phyloP scores from a whole-genome alignment of 1,140 invertebrate genomes.

The Drosophila pallidifrons region DNA sequence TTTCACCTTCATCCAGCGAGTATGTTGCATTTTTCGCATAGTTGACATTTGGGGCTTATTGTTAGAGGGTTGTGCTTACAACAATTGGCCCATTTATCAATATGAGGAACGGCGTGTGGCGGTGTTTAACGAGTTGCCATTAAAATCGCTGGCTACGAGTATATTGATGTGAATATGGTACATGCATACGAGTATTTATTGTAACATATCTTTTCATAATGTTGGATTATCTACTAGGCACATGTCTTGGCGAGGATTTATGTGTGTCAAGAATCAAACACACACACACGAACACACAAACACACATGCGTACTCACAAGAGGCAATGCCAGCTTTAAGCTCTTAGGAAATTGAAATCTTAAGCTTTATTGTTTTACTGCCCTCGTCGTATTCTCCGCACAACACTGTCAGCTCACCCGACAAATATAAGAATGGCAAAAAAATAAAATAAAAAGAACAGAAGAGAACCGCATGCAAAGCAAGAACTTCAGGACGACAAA shows the following conservation, averaged over 20 bases:
- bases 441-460: not conserved
- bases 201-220: constrained; percentile 75
- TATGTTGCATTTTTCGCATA: constrained; percentile 2
- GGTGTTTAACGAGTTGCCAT: constrained; percentile 67
- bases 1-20: not conserved
- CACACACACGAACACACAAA: constrained; percentile 10
- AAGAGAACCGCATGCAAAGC: constrained; percentile 68
- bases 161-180: constrained; percentile 62
- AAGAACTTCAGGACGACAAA: constrained; percentile 41
- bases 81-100: constrained; percentile 58
- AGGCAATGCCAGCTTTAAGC: constrained; percentile 69
- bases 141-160: constrained; percentile 47
- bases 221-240: constrained; percentile 76
- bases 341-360: constrained; percentile 81
- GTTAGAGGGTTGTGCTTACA: constrained; percentile 6
- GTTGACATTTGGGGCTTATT: constrained; percentile 14
- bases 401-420: not conserved
- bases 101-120: constrained; percentile 39
- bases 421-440: not conserved
- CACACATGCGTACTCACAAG: constrained; percentile 1
- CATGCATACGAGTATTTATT: constrained; percentile 64
- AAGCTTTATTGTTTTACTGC: constrained; percentile 81
- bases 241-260: constrained; percentile 73
- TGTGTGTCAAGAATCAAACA: constrained; percentile 61
- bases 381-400: not conserved